phyloP scores from a whole-genome alignment of 2,113 vertebrate genomes.

The Silurus glanis region DNA sequence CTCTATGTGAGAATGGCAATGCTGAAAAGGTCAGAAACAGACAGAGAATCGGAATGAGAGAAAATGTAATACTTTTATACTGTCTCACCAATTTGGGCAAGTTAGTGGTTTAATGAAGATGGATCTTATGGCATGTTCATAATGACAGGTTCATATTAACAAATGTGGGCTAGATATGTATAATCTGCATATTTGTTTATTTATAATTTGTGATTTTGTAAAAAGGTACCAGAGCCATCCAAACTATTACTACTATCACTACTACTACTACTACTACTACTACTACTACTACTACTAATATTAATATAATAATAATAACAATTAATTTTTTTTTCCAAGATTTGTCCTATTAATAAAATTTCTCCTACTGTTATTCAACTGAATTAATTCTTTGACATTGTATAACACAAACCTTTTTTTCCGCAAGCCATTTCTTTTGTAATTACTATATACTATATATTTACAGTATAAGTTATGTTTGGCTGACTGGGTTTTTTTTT shows the following conservation, averaged over 20 bases:
- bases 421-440: background rate
- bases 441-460: background rate
- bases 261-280: background rate
- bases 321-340: too few species aligned
- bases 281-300: too few species aligned
- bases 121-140: background rate
- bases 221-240: background rate
- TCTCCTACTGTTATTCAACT: background rate
- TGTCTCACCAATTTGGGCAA: background rate
- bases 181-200: background rate
- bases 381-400: background rate
- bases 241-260: background rate
- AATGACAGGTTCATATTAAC: background rate
- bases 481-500: background rate
- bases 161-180: background rate
- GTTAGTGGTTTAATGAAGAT: background rate
- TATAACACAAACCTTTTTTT: background rate
- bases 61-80: background rate
- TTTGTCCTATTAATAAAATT: too few species aligned
- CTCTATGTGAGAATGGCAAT: slow-evolving; percentile 30
- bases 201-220: background rate
- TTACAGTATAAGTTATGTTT: background rate
- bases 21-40: slow-evolving; percentile 45
- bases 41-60: slow-evolving; percentile 41
- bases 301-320: too few species aligned